Percentiles rank a stretch among this genome's conserved stretches.
Evolutionary conservation across 2,113 vertebrate species (phyloP).

Genomic region (Opisthocomus hoazin): DNA sequence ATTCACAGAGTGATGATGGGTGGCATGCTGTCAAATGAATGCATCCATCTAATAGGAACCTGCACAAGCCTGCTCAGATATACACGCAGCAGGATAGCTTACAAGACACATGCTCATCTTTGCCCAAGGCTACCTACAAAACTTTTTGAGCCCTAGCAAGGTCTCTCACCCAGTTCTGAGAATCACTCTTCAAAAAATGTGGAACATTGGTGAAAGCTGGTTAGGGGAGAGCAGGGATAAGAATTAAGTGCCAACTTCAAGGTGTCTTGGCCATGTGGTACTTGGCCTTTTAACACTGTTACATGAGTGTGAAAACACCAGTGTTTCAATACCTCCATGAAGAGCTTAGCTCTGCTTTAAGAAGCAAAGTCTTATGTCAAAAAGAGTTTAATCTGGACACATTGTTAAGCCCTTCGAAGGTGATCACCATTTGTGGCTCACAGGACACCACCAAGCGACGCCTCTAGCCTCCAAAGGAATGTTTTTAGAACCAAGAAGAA

Average conservation of each 20-base stretch:
- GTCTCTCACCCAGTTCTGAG: background rate
- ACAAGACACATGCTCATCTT: background rate
- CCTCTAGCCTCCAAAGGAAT: background rate
- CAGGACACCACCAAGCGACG: background rate
- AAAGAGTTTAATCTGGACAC: background rate
- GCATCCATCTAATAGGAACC: background rate
- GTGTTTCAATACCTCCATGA: background rate
- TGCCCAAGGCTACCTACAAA: background rate
- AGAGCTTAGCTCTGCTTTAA: background rate
- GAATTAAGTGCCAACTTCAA: background rate
- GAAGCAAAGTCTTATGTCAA: background rate
- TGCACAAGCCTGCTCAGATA: background rate
- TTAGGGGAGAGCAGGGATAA: background rate
- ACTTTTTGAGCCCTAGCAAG: background rate
- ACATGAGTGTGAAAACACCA: background rate
- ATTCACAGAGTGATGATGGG: background rate
- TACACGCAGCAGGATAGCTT: background rate
- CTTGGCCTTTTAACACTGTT: background rate
- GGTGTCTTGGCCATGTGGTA: background rate
- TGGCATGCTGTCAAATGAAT: rapidly evolving
- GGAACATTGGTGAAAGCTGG: rapidly evolving
- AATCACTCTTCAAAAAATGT: background rate
- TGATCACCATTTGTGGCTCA: background rate
- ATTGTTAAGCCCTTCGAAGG: background rate
- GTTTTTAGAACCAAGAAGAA: background rate